A percentile compares a stretch with the other conserved stretches of the same genome.
phyloP scores from a whole-genome alignment of 2,797 vertebrate species.

The Typhlichthys subterraneus region DNA sequence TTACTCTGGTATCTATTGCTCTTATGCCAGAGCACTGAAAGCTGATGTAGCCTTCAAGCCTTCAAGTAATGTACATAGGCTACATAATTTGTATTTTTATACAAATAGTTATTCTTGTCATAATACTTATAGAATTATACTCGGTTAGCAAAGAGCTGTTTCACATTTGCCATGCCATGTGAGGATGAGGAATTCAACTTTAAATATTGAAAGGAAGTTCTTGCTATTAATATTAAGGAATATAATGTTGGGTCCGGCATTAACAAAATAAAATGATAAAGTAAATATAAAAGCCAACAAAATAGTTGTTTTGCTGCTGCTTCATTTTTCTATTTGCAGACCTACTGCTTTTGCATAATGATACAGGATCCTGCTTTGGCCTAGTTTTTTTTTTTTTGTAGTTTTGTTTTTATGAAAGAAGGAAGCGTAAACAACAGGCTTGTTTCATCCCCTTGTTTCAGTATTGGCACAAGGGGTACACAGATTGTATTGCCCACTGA shows the following conservation, averaged over 20 bases:
- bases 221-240: conserved; percentile 4
- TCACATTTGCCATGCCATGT: conserved; percentile 1
- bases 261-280: too few relatives aligned
- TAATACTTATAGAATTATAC: conserved; percentile 6
- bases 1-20: neutral
- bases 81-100: neutral
- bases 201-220: conserved; percentile 14
- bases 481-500: conserved; percentile 31
- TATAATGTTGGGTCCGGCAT: too few relatives aligned
- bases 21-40: neutral
- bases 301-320: too few relatives aligned
- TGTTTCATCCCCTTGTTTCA: conserved; percentile 30
- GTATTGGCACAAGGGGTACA: conserved; percentile 28
- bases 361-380: conserved; percentile 19
- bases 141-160: conserved; percentile 1
- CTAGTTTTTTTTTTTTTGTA: conserved; percentile 23
- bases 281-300: too few relatives aligned
- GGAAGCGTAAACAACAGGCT: conserved; percentile 34
- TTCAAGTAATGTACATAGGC: neutral
- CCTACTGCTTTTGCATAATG: conserved; percentile 16
- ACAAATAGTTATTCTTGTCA: neutral
- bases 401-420: conserved; percentile 1
- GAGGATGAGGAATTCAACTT: conserved; percentile 17
- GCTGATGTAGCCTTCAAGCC: neutral
- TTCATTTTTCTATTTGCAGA: too few relatives aligned